These are phyloP conservation scores for Taurulus bubalis DNA, from an alignment of 2,113 vertebrate genomes.

Conservation along the genomic window DNA sequence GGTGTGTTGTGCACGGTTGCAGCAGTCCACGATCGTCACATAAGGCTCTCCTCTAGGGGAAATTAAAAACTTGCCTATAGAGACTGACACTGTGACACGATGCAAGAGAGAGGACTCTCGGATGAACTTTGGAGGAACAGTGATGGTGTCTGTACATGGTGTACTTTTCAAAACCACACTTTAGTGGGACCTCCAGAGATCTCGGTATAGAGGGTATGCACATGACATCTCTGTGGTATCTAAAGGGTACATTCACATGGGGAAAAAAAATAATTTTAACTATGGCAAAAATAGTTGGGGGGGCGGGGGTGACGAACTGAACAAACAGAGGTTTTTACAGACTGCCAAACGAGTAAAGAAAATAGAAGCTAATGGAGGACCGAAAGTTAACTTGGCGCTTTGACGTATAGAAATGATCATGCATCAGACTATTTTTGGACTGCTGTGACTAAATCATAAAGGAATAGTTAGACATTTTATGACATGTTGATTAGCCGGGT, in stretches of 20 bases:
- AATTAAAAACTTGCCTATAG: constrained; percentile 42
- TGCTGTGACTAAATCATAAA: background rate
- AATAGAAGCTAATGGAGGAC: background rate
- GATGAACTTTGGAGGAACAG: constrained; percentile 54
- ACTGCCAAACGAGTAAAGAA: background rate
- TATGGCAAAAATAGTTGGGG: background rate
- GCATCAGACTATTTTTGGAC: background rate
- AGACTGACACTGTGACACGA: constrained; percentile 38
- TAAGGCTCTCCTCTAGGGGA: constrained; percentile 30
- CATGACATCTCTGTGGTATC: constrained; percentile 10
- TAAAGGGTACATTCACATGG: constrained; percentile 10
- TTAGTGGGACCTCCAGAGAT: constrained; percentile 17
- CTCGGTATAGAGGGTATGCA: background rate
- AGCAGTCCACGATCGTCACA: constrained; percentile 13
- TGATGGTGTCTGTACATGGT: constrained; percentile 50
- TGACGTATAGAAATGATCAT: background rate
- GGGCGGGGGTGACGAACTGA: background rate
- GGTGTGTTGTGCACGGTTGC: constrained; percentile 38
- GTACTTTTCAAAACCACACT: constrained; percentile 53
- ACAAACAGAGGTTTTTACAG: constrained; percentile 13
- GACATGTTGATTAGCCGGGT: no score
- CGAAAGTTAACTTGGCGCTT: background rate
- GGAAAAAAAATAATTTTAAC: background rate
- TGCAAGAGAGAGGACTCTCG: constrained; percentile 36
- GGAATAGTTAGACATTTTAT: background rate